phyloP scores from a whole-genome alignment of 2,888 invertebrate species.

The Sthenelais limicola region DNA sequence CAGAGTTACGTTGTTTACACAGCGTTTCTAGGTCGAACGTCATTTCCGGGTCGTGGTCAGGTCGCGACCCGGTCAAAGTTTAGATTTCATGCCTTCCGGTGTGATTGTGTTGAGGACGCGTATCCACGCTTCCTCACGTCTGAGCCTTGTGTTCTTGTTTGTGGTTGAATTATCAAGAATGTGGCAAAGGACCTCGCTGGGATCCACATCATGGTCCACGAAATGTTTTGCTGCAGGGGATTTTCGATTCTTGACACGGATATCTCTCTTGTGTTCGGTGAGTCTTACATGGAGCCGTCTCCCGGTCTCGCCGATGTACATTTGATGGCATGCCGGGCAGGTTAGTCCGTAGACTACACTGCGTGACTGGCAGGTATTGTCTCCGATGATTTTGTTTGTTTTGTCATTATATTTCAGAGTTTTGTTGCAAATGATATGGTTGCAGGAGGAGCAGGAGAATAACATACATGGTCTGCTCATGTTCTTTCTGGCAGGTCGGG shows the following conservation, averaged over 20 bases:
- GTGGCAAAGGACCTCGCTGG: not conserved
- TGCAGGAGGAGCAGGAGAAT: not conserved
- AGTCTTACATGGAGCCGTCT: not conserved
- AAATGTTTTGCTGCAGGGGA: not conserved
- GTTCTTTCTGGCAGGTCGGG: not conserved
- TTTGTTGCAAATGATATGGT: not conserved
- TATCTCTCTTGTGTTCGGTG: not conserved
- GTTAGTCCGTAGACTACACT: not conserved
- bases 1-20: no score
- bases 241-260: not conserved
- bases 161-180: not conserved
- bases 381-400: not conserved
- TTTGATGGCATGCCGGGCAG: not conserved
- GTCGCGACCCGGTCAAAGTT: not conserved
- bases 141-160: not conserved
- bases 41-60: no score
- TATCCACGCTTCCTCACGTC: slow-evolving; percentile 3
- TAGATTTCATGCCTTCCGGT: not conserved
- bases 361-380: not conserved
- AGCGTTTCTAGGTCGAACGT: no score
- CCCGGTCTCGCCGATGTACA: slow-evolving; percentile 16
- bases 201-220: not conserved
- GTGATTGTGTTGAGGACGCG: not conserved
- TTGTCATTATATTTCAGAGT: not conserved
- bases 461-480: not conserved